Evolutionary conservation across 1,140 invertebrate genomes (phyloP).

Genomic region (Cherax quadricarinatus): DNA sequence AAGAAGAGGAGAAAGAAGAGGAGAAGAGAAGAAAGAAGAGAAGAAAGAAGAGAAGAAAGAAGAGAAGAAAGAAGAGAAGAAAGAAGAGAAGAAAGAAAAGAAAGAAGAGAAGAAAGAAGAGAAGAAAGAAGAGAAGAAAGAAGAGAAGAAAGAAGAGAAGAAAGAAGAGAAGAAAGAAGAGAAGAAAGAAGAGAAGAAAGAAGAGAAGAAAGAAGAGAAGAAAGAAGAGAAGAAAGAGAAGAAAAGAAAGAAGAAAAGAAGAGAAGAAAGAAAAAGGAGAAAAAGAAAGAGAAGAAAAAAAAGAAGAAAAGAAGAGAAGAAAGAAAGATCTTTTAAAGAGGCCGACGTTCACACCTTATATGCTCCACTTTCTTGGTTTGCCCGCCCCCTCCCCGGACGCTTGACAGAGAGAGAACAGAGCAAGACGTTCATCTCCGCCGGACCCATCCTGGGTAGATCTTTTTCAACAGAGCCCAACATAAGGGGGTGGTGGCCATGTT

Average conservation of each 20-base stretch:
- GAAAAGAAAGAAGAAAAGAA: background rate
- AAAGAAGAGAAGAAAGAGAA: background rate
- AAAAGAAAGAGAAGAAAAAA: background rate
- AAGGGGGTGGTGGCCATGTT: no score
- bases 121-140: background rate
- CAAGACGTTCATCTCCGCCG: no score
- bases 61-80: background rate
- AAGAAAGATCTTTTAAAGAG: no score
- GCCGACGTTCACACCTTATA: no score
- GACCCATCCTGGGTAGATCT: no score
- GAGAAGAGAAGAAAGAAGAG: background rate
- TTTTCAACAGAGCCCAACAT: no score
- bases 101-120: background rate
- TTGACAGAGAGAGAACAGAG: no score
- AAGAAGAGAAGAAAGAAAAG: background rate
- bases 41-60: background rate
- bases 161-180: background rate
- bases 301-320: background rate
- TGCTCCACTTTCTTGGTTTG: no score
- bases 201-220: background rate
- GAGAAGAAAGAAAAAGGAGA: background rate
- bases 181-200: background rate
- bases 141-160: background rate
- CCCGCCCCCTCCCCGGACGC: no score
- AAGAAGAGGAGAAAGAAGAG: background rate